phyloP scores from a whole-genome alignment of 2,113 vertebrate genomes.

The Paradoxurus hermaphroditus region DNA sequence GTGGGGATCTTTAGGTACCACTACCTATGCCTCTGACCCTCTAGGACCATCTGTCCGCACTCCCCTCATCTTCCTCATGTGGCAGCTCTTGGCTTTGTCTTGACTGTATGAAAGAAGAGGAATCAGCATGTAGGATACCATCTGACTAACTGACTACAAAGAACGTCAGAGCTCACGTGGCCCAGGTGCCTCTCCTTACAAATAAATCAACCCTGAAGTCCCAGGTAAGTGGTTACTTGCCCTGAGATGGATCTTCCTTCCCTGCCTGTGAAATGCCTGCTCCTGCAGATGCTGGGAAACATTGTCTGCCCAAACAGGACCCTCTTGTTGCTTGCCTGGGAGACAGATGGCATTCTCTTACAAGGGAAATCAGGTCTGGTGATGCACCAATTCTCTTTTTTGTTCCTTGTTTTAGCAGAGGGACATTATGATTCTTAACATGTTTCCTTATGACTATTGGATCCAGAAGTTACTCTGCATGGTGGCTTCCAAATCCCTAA shows the following conservation, averaged over 20 bases:
- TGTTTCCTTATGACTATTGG: not conserved
- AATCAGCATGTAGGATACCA: not conserved
- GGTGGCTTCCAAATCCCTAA: not conserved
- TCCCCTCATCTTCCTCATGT: not conserved
- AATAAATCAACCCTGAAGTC: not conserved
- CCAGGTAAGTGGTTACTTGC: not conserved
- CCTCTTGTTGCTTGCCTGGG: not conserved
- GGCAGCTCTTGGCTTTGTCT: not conserved
- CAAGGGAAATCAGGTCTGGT: not conserved
- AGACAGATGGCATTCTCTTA: not conserved
- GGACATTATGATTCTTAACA: not conserved
- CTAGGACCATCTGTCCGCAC: not conserved
- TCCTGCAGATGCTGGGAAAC: not conserved
- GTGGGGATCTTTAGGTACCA: not conserved
- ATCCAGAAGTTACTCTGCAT: not conserved
- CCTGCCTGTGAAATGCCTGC: not conserved
- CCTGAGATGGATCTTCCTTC: not conserved
- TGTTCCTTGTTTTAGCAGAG: not conserved
- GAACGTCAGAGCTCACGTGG: not conserved
- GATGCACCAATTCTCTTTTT: not conserved
- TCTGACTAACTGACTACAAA: not conserved
- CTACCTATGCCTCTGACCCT: not conserved
- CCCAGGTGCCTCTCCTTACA: not conserved
- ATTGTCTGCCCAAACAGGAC: not conserved
- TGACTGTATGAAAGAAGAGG: not conserved